Evolutionary conservation across 2,113 vertebrate species (phyloP).

Genomic region (Aphelocoma coerulescens): DNA sequence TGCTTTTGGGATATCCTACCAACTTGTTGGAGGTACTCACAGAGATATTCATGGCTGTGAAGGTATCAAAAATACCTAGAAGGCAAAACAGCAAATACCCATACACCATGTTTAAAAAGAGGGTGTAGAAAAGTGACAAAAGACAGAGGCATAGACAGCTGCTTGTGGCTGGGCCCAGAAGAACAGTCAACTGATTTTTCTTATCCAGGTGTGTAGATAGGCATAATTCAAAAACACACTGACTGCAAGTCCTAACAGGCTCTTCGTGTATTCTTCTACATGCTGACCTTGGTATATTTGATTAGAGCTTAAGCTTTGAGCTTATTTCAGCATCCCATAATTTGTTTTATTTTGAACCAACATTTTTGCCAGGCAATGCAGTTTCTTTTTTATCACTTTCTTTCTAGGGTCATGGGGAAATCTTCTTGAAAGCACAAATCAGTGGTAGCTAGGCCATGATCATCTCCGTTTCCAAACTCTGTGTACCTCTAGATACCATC

Average conservation of each 20-base stretch:
- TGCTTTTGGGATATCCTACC: neutral
- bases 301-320: neutral
- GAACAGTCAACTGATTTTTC: neutral
- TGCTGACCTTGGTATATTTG: neutral
- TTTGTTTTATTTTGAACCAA: neutral
- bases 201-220: neutral
- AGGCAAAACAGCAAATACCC: neutral
- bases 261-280: neutral
- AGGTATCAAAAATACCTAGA: neutral
- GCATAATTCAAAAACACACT: neutral
- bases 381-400: neutral
- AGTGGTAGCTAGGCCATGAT: neutral
- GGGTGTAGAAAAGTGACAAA: fast-evolving
- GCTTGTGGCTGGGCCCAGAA: neutral
- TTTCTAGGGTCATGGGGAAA: neutral
- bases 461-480: neutral
- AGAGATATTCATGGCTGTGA: neutral
- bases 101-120: neutral
- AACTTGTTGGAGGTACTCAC: neutral
- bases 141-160: neutral
- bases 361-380: neutral
- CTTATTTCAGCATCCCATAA: neutral
- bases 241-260: neutral
- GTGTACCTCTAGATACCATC: fast-evolving
- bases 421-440: neutral